Conservation (phyloP, 2,113 vertebrate species). For the Odontesthes bonariensis region DNA sequence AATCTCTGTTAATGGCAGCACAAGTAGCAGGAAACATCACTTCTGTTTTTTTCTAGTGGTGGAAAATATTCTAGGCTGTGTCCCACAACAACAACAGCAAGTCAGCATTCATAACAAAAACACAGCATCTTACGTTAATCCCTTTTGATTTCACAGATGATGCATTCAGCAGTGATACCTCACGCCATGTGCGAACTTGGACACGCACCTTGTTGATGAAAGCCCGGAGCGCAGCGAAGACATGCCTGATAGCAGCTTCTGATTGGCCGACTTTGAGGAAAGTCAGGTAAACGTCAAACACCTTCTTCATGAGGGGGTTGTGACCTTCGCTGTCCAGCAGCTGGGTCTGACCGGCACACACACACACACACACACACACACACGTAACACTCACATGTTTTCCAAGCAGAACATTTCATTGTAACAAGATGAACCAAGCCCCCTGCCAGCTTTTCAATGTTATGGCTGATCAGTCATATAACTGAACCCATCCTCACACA, state of each 20-base stretch:
- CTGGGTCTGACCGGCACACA: constrained; percentile 84
- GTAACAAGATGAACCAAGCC: too few relatives aligned
- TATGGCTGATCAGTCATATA: neutral
- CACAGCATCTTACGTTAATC: neutral
- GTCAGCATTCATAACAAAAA: neutral
- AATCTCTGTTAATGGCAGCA: neutral
- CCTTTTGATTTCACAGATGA: too few relatives aligned
- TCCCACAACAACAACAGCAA: neutral
- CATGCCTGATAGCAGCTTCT: constrained; percentile 90
- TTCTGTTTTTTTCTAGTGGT: neutral
- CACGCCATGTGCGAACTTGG: neutral
- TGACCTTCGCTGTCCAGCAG: constrained; percentile 93
- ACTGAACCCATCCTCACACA: neutral
- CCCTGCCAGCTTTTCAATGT: too few relatives aligned
- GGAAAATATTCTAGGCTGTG: neutral
- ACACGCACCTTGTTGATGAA: constrained; percentile 93
- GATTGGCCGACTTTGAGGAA: constrained; percentile 95
- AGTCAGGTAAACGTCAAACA: constrained; percentile 94
- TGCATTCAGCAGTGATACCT: neutral
- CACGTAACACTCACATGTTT: neutral
- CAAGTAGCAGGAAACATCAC: neutral
- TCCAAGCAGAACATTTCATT: too few relatives aligned
- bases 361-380: neutral
- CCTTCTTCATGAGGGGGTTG: constrained; percentile 95
- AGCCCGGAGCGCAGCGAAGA: constrained; percentile 92